Conservation (phyloP, 2,888 invertebrate genomes). For the Cheiracanthium punctorium region DNA sequence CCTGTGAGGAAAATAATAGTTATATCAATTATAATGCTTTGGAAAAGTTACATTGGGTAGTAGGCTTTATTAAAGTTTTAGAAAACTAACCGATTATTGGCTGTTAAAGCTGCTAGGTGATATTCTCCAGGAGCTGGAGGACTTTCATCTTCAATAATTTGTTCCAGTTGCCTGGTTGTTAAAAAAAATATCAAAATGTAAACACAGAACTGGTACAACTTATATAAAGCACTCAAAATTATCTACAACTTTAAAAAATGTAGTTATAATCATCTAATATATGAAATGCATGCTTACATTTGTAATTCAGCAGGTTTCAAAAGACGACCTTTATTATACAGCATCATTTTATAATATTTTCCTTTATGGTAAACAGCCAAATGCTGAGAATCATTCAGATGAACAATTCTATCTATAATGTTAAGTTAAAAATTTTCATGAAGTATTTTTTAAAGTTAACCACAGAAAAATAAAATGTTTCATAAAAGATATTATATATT, state of each 20-base stretch:
- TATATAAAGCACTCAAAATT: no score
- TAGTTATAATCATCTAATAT: no score
- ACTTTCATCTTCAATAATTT: constrained; percentile 85
- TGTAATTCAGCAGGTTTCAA: constrained; percentile 93
- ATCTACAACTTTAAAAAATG: no score
- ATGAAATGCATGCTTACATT: constrained; percentile 80
- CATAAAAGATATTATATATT: not conserved
- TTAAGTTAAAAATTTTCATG: not conserved
- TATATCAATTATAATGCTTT: no score
- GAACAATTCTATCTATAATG: constrained; percentile 86
- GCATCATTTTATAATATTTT: constrained; percentile 93
- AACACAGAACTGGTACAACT: not conserved
- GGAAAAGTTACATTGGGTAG: no score
- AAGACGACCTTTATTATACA: constrained; percentile 89
- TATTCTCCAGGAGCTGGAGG: constrained; percentile 88
- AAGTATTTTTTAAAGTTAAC: no score
- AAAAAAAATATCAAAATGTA: not conserved
- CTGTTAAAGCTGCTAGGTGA: constrained; percentile 92
- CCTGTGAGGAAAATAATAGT: no score
- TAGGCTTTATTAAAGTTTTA: no score
- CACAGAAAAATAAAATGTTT: not conserved
- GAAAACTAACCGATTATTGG: constrained; percentile 82
- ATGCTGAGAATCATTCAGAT: constrained; percentile 92
- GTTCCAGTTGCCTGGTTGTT: constrained; percentile 86
- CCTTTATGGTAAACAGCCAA: constrained; percentile 96